Percentiles rank a stretch among this genome's conserved stretches.
phyloP scores from a whole-genome alignment of 2,888 invertebrate genomes.

The Lasioglossum figueresi region DNA sequence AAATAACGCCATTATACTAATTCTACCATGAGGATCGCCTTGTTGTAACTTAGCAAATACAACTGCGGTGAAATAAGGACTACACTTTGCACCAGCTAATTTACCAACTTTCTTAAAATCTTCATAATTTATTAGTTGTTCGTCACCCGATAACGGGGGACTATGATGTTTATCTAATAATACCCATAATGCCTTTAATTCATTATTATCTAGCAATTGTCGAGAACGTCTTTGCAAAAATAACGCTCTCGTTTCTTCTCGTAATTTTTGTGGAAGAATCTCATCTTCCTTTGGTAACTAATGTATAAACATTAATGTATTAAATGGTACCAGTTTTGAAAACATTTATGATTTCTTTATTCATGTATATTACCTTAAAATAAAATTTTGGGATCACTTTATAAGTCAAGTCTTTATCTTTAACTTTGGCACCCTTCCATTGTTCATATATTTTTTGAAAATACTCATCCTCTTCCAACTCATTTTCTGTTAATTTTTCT shows the following conservation, averaged over 20 bases:
- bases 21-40: slow-evolving; percentile 93
- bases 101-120: slow-evolving; percentile 93
- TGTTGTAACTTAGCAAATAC: slow-evolving; percentile 95
- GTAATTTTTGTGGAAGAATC: slow-evolving; percentile 90
- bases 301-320: neutral
- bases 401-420: slow-evolving; percentile 84
- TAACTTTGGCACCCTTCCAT: slow-evolving; percentile 85
- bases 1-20: slow-evolving; percentile 95
- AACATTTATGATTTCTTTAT: neutral
- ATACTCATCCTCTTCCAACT: slow-evolving; percentile 84
- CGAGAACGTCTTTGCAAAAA: slow-evolving; percentile 94
- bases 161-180: slow-evolving; percentile 93
- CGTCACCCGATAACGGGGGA: slow-evolving; percentile 89
- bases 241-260: slow-evolving; percentile 95
- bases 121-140: slow-evolving; percentile 93
- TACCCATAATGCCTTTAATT: slow-evolving; percentile 93
- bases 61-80: slow-evolving; percentile 92
- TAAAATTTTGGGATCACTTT: slow-evolving; percentile 91
- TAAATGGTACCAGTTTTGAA: neutral
- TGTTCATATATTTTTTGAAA: slow-evolving; percentile 85
- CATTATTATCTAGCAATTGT: slow-evolving; percentile 93
- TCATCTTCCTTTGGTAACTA: slow-evolving; percentile 91
- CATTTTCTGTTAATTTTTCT: slow-evolving; percentile 62
- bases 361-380: slow-evolving; percentile 84
- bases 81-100: slow-evolving; percentile 91